phyloP scores from a whole-genome alignment of 35 echinoderm and acorn worm species.

The Ophioderma brevispina region DNA sequence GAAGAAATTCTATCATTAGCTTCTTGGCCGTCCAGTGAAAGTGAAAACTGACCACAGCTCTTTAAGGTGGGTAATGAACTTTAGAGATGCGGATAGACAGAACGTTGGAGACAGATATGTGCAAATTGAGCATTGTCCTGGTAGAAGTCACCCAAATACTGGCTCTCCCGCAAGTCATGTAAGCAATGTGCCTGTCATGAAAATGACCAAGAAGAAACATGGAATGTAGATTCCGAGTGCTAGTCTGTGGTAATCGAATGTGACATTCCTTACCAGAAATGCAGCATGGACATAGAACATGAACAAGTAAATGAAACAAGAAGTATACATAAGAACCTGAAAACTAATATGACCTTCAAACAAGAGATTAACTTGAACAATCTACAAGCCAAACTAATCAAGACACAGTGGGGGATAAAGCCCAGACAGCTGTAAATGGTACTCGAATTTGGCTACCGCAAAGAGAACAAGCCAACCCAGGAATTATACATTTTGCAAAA shows the following conservation, averaged over 20 bases:
- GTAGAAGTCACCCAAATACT: background rate
- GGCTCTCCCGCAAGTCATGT: background rate
- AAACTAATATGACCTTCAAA: too few relatives aligned
- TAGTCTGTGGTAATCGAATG: background rate
- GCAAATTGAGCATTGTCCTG: background rate
- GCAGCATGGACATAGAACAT: background rate
- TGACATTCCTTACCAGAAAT: background rate
- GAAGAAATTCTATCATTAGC: background rate
- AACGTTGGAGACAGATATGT: background rate
- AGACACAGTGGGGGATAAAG: too few relatives aligned
- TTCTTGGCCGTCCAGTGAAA: background rate
- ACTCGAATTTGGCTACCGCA: too few relatives aligned
- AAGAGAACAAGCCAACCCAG: too few relatives aligned
- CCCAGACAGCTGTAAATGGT: too few relatives aligned
- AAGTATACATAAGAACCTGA: background rate
- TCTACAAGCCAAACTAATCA: too few relatives aligned
- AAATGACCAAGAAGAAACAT: background rate
- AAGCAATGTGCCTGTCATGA: background rate
- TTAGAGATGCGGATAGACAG: background rate
- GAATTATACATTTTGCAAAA: background rate
- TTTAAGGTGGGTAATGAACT: background rate
- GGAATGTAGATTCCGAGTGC: background rate
- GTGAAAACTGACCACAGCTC: background rate
- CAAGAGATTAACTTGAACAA: too few relatives aligned
- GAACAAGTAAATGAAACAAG: background rate